Evolutionary conservation across 2,797 vertebrate genomes (phyloP).

Genomic region (Pseudomugil gertrudae): DNA sequence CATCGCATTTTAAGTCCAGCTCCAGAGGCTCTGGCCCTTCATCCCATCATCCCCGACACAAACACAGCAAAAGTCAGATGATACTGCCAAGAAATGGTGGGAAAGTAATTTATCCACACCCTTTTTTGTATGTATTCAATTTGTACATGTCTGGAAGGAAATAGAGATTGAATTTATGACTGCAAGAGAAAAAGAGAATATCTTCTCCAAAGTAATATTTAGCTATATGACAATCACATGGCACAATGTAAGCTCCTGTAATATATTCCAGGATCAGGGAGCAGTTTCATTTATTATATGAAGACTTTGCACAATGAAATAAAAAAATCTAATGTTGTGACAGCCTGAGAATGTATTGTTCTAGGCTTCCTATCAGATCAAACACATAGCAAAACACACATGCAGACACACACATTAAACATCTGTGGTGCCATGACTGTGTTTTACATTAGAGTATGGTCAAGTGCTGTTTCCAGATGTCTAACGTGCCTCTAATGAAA

Average conservation of each 20-base stretch:
- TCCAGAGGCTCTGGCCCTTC: conserved; percentile 32
- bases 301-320: background rate
- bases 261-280: conserved; percentile 5
- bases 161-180: conserved; percentile 55
- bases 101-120: conserved; percentile 47
- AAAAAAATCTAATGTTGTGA: conserved; percentile 7
- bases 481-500: conserved; percentile 30
- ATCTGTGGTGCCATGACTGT: conserved; percentile 43
- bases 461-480: conserved; percentile 40
- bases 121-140: conserved; percentile 47
- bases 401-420: conserved; percentile 20
- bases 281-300: conserved; percentile 6
- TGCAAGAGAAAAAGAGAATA: conserved; percentile 11
- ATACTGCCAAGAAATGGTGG: conserved; percentile 31
- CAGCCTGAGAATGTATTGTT: conserved; percentile 13
- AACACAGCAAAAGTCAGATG: conserved; percentile 32
- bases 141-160: conserved; percentile 54
- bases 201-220: conserved; percentile 21
- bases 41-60: conserved; percentile 38
- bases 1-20: conserved; percentile 22
- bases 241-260: background rate
- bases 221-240: conserved; percentile 23
- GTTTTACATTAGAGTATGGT: conserved; percentile 35
- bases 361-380: conserved; percentile 19
- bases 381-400: conserved; percentile 16